These are phyloP conservation scores for Oreotrochilus melanogaster DNA, from an alignment of 2,113 vertebrate species.

Conservation along the genomic window DNA sequence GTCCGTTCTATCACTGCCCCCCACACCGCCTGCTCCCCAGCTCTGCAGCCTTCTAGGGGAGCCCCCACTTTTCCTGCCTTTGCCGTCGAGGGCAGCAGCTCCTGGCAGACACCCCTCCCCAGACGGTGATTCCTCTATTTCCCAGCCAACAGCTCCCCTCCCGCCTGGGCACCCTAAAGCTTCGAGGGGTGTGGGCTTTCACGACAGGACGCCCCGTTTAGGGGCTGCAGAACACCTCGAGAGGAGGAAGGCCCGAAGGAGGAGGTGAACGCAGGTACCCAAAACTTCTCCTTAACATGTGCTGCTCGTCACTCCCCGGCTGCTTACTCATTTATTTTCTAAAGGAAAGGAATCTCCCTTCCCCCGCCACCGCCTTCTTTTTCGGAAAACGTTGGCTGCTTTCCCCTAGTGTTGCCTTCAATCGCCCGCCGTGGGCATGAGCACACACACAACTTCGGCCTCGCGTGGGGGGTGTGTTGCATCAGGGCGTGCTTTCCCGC, in stretches of 20 bases:
- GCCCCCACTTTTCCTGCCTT: neutral
- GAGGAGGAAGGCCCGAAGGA: neutral
- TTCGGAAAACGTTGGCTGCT: neutral
- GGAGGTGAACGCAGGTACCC: neutral
- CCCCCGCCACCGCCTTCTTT: neutral
- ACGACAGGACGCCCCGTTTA: neutral
- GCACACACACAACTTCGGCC: neutral
- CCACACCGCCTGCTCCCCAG: neutral
- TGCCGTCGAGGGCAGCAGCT: neutral
- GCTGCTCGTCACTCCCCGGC: neutral
- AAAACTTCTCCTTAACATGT: neutral
- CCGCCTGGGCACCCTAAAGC: neutral
- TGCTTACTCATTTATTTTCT: neutral
- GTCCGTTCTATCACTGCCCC: neutral
- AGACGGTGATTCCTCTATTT: neutral
- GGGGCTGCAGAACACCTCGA: neutral
- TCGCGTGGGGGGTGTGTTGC: neutral
- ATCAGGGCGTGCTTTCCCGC: neutral
- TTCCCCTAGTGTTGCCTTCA: neutral
- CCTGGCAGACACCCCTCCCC: neutral
- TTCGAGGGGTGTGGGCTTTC: neutral
- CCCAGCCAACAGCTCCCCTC: accelerated
- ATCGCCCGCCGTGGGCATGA: neutral
- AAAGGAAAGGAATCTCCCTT: neutral
- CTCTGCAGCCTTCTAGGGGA: neutral